phyloP scores from a whole-genome alignment of 2,797 vertebrate genomes.

The Falco peregrinus region DNA sequence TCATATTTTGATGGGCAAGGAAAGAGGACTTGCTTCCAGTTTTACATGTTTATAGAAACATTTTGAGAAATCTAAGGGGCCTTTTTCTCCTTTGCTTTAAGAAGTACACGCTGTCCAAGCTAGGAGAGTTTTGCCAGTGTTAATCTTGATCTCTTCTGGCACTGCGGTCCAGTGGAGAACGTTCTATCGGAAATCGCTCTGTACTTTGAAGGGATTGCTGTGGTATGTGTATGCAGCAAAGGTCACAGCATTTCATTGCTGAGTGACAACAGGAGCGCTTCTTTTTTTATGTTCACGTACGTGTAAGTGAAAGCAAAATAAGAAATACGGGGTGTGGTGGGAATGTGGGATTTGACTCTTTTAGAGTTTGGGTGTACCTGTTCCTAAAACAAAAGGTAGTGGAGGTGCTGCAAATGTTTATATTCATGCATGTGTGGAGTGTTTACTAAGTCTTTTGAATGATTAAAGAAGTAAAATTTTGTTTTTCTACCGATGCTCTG shows the following conservation, averaged over 20 bases:
- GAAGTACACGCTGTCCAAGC: neutral
- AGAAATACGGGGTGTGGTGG: neutral
- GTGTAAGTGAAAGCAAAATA: neutral
- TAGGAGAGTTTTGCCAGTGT: neutral
- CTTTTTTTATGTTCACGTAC: neutral
- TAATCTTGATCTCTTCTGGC: slow-evolving; percentile 26
- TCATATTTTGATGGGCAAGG: slow-evolving; percentile 38
- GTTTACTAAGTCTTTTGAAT: neutral
- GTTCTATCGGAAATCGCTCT: neutral
- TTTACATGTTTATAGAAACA: slow-evolving; percentile 14
- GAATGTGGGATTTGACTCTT: neutral
- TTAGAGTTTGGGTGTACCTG: neutral
- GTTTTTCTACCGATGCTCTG: neutral
- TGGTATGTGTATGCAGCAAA: slow-evolving; percentile 7
- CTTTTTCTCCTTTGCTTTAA: neutral
- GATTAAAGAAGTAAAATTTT: neutral
- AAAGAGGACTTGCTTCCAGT: slow-evolving; percentile 40
- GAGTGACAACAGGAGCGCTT: slow-evolving; percentile 37
- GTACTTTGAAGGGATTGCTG: slow-evolving; percentile 74
- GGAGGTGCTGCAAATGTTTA: neutral
- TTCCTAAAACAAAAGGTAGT: neutral
- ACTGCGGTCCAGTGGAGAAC: neutral
- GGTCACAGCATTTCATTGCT: slow-evolving; percentile 76
- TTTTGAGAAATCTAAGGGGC: neutral
- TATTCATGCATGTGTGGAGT: neutral